These are phyloP conservation scores for Pseudococcus viburni DNA, from an alignment of 2,888 invertebrate species.

Conservation along the genomic window DNA sequence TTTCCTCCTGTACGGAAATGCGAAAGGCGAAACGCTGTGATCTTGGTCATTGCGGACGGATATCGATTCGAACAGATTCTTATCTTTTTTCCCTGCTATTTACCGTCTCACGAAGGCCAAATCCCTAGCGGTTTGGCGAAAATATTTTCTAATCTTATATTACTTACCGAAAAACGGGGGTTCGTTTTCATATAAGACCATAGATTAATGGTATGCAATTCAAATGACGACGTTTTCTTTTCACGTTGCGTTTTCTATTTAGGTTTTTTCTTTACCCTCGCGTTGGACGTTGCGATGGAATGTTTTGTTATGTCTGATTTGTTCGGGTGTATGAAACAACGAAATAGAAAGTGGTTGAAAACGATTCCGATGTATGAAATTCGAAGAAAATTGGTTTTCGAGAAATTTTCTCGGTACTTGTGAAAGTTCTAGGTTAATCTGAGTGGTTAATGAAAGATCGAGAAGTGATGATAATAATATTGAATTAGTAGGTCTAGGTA, in stretches of 20 bases:
- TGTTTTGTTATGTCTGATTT: slow-evolving; percentile 12
- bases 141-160: slow-evolving; percentile 47
- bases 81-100: slow-evolving; percentile 13
- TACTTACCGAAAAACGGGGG: slow-evolving; percentile 1
- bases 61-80: slow-evolving; percentile 48
- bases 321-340: slow-evolving; percentile 12
- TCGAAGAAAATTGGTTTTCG: background rate
- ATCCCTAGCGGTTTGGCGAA: slow-evolving; percentile 12
- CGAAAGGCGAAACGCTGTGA: background rate
- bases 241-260: slow-evolving; percentile 19
- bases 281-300: background rate
- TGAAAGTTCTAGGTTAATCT: no score
- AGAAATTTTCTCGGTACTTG: background rate
- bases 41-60: background rate
- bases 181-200: slow-evolving; percentile 8
- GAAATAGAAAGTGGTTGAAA: background rate
- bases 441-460: no score
- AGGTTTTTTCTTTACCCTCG: background rate
- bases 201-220: slow-evolving; percentile 51
- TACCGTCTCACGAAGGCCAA: slow-evolving; percentile 31
- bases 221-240: slow-evolving; percentile 35
- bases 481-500: no score
- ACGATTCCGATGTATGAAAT: background rate
- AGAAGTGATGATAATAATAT: no score
- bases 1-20: background rate